Evolutionary conservation across 2,888 invertebrate species (phyloP).

Genomic region (Ecdyonurus torrentis): DNA sequence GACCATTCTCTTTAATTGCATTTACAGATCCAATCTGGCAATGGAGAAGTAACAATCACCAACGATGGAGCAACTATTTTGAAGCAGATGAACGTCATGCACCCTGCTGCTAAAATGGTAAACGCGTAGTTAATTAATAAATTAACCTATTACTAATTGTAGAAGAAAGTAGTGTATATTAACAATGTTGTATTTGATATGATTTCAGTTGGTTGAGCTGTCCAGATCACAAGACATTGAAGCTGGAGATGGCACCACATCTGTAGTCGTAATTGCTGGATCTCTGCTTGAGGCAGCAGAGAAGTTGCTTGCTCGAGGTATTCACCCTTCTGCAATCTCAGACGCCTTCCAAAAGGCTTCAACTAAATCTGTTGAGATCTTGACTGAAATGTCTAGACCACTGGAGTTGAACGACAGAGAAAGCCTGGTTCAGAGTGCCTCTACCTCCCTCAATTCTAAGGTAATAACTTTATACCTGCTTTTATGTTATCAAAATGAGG

Average conservation of each 20-base stretch:
- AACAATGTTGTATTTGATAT: no score
- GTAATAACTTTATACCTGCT: no score
- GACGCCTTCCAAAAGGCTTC: conserved; percentile 87
- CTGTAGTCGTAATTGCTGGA: conserved; percentile 95
- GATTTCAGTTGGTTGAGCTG: conserved; percentile 77
- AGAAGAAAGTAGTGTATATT: conserved; percentile 4
- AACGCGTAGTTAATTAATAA: not conserved
- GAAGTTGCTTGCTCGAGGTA: conserved; percentile 78
- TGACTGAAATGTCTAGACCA: conserved; percentile 69
- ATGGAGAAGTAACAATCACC: conserved; percentile 98
- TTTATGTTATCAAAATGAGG: no score
- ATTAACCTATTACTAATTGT: not conserved
- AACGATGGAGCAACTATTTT: conserved; percentile 99
- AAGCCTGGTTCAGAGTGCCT: conserved; percentile 82
- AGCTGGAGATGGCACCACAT: conserved; percentile 98
- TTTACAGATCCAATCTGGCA: conserved; percentile 74
- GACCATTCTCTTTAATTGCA: not conserved
- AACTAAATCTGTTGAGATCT: conserved; percentile 54
- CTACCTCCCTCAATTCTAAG: conserved; percentile 95
- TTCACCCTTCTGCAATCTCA: conserved; percentile 95
- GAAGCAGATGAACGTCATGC: conserved; percentile 96
- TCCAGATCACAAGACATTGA: conserved; percentile 98
- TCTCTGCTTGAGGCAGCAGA: conserved; percentile 88
- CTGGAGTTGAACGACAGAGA: conserved; percentile 75
- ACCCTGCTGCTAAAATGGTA: conserved; percentile 99